A percentile compares a stretch with the other conserved stretches of the same genome.
Evolutionary conservation across 1,140 invertebrate species (phyloP).

Genomic region (Theocolax elegans): DNA sequence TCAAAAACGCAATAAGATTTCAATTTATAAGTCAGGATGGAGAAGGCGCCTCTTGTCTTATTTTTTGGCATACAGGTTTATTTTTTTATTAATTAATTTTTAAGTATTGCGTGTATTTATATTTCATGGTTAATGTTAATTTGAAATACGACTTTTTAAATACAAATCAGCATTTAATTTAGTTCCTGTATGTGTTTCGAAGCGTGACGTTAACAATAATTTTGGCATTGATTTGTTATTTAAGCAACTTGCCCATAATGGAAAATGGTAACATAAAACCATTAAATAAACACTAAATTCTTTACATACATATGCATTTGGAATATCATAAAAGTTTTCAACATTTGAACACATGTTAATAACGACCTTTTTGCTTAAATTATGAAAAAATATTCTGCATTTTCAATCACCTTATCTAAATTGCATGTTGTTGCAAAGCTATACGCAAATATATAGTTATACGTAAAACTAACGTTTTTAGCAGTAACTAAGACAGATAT

Average conservation of each 20-base stretch:
- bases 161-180: neutral
- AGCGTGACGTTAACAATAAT: neutral
- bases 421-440: no score
- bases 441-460: no score
- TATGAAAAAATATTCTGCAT: neutral
- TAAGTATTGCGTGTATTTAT: no score
- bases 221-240: neutral
- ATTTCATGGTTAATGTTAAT: neutral
- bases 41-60: no score
- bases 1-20: no score
- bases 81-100: no score
- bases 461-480: no score
- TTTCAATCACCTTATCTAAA: no score
- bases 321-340: neutral
- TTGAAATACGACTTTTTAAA: neutral
- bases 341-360: neutral
- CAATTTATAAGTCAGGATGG: no score
- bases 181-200: neutral
- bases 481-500: no score
- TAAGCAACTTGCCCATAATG: constrained; percentile 7
- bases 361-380: neutral
- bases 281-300: neutral
- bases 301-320: neutral
- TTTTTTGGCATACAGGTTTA: no score
- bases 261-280: neutral